Conservation (phyloP, 2,797 vertebrate genomes). For the Uromys caudimaculatus region DNA sequence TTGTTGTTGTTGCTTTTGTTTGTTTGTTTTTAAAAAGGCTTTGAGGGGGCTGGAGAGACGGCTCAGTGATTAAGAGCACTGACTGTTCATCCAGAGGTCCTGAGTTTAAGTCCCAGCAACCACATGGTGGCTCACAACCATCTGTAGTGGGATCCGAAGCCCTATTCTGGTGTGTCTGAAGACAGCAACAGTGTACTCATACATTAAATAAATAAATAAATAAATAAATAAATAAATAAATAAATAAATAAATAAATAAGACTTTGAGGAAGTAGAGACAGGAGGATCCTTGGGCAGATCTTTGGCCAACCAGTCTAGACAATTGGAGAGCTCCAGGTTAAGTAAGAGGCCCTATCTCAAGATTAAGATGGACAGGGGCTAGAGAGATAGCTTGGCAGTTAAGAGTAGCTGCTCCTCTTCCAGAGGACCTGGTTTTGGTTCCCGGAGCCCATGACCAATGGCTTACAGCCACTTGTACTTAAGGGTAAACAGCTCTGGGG, state of each 20-base stretch:
- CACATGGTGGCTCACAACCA: background rate
- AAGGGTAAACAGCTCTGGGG: background rate
- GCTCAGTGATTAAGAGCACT: too few relatives aligned
- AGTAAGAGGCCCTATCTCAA: background rate
- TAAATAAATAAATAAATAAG: background rate
- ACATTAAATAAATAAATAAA: too few relatives aligned
- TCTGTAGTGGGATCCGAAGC: background rate
- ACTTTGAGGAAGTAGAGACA: background rate
- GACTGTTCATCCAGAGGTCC: background rate
- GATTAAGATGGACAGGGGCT: background rate
- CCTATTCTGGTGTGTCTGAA: background rate
- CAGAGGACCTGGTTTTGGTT: background rate
- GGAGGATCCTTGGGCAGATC: background rate
- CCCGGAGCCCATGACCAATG: background rate
- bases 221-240: too few relatives aligned
- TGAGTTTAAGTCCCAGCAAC: background rate
- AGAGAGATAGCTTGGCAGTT: background rate
- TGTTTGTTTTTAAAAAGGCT: background rate
- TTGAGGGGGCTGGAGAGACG: background rate
- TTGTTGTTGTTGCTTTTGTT: background rate
- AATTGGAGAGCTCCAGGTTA: background rate
- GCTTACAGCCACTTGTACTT: background rate
- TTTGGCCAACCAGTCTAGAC: background rate
- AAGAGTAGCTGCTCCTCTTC: background rate
- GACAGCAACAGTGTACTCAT: background rate